These are phyloP conservation scores for Rhabdomys pumilio DNA, from an alignment of 2,797 vertebrate genomes.

Conservation along the genomic window DNA sequence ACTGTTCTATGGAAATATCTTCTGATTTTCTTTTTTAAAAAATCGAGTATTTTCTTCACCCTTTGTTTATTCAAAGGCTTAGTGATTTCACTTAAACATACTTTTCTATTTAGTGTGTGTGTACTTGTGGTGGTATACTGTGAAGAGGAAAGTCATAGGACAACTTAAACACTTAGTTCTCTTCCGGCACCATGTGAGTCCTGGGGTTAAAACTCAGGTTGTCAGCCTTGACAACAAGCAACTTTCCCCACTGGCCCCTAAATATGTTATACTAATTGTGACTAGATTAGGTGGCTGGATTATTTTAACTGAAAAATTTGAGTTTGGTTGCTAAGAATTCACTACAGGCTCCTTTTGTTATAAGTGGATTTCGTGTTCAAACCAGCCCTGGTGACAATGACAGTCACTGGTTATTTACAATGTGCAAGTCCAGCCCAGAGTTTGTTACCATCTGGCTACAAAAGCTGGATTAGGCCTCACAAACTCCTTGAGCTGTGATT, in stretches of 20 bases:
- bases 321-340: background rate
- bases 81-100: background rate
- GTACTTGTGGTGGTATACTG: background rate
- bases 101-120: background rate
- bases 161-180: background rate
- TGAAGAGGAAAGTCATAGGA: background rate
- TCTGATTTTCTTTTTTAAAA: constrained; percentile 35
- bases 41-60: background rate
- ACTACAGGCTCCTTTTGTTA: background rate
- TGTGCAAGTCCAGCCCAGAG: background rate
- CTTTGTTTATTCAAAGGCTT: background rate
- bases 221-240: background rate
- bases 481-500: background rate
- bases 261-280: constrained; percentile 20
- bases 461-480: background rate
- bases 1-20: background rate
- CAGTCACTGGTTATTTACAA: background rate
- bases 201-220: background rate
- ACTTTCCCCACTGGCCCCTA: background rate
- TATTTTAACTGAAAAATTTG: constrained; percentile 25
- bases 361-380: background rate
- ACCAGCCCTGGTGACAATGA: background rate
- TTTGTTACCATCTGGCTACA: background rate
- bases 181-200: background rate
- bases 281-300: background rate